Percentiles rank a stretch among this genome's conserved stretches.
Evolutionary conservation across 2,888 invertebrate species (phyloP).

Genomic region (Lysandra bellargus): DNA sequence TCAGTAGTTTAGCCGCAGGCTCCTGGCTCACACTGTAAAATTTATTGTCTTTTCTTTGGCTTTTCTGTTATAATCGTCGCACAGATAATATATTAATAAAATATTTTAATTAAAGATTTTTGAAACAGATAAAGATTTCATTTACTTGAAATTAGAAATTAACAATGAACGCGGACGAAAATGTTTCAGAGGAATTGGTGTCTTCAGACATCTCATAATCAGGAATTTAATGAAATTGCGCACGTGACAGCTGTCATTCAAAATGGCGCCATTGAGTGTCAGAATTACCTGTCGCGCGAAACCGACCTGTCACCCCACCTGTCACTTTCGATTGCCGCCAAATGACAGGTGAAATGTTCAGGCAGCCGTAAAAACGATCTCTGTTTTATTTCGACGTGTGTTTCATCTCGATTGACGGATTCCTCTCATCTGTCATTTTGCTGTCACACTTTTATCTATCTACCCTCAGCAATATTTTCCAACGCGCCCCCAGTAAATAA

Average conservation of each 20-base stretch:
- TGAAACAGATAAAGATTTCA: background rate
- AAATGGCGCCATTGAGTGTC: conserved; percentile 11
- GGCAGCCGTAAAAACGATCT: background rate
- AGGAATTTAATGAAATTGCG: background rate
- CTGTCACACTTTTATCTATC: background rate
- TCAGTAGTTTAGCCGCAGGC: too few species aligned
- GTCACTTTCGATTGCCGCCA: conserved; percentile 2
- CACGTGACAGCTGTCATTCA: background rate
- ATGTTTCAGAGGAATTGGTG: background rate
- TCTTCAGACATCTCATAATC: background rate
- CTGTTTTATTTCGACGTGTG: background rate
- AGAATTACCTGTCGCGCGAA: conserved; percentile 22
- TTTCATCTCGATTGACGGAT: background rate
- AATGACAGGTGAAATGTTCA: conserved; percentile 8
- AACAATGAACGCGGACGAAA: background rate
- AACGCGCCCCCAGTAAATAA: background rate
- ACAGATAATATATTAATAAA: too few species aligned
- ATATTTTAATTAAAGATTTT: too few species aligned
- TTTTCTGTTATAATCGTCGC: too few species aligned
- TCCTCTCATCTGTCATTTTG: background rate
- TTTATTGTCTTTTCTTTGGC: too few species aligned
- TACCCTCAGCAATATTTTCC: background rate
- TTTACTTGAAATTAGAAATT: background rate
- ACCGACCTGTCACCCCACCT: conserved; percentile 8
- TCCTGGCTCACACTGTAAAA: too few species aligned